Evolutionary conservation across 2,113 vertebrate species (phyloP).

Genomic region (Pelusios castaneus): DNA sequence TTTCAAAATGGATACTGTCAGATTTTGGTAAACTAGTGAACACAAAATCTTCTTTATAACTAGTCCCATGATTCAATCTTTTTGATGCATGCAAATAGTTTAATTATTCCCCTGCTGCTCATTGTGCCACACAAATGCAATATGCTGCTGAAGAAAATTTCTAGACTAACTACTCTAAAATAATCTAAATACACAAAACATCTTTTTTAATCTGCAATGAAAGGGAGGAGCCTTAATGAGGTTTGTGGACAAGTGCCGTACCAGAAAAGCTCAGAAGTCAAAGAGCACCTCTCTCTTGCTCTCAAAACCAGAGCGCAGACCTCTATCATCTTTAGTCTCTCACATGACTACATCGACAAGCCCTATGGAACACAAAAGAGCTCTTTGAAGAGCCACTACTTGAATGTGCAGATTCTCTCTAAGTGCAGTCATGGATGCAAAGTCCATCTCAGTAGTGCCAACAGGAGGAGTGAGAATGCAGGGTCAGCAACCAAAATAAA

Average conservation of each 20-base stretch:
- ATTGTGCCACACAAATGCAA: accelerated
- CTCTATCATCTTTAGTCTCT: neutral
- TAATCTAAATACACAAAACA: neutral
- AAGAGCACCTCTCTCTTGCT: neutral
- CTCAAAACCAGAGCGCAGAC: neutral
- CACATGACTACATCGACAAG: neutral
- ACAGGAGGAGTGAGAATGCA: neutral
- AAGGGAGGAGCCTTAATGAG: neutral
- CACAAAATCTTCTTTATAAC: constrained; percentile 18
- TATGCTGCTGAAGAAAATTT: accelerated
- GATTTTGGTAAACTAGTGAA: neutral
- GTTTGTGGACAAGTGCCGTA: neutral
- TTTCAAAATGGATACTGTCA: neutral
- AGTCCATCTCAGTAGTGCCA: neutral
- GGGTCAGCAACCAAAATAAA: neutral
- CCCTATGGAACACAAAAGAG: neutral
- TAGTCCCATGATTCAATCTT: neutral
- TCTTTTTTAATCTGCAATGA: accelerated
- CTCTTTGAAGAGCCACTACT: neutral
- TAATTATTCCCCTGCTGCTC: neutral
- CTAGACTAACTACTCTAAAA: neutral
- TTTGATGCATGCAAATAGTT: neutral
- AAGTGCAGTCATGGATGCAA: neutral
- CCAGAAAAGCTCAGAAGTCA: neutral
- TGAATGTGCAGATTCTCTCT: neutral